These are phyloP conservation scores for Machaerirhynchus nigripectus DNA, from an alignment of 2,113 vertebrate species.

Conservation along the genomic window DNA sequence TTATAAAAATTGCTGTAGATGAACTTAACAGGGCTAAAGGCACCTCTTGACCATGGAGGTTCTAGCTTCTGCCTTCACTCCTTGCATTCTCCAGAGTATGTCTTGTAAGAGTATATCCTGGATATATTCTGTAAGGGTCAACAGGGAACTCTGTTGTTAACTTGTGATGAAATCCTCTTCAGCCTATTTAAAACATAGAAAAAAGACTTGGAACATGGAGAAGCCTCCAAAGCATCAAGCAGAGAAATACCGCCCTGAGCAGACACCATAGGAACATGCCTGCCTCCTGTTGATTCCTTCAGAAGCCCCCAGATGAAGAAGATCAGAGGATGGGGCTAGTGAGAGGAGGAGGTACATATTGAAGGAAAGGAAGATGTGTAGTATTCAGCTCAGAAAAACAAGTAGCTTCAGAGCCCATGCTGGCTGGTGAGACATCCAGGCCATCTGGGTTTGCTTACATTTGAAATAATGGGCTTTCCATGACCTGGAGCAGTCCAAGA, in stretches of 20 bases:
- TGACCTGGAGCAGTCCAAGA: neutral
- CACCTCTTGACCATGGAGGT: neutral
- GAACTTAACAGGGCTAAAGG: neutral
- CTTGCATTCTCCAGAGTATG: neutral
- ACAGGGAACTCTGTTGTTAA: neutral
- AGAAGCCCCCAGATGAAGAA: neutral
- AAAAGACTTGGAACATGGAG: neutral
- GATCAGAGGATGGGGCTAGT: neutral
- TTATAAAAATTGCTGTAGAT: neutral
- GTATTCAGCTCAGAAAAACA: neutral
- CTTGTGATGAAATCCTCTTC: neutral
- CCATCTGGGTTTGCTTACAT: neutral
- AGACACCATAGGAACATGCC: neutral
- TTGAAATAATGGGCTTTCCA: neutral
- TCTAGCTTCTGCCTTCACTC: neutral
- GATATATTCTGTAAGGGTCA: neutral
- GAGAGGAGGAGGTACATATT: neutral
- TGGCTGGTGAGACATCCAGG: neutral
- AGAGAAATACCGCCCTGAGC: neutral
- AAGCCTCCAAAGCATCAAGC: neutral
- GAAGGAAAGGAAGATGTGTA: neutral
- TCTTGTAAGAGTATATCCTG: neutral
- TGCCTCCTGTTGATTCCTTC: neutral
- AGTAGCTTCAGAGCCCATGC: neutral
- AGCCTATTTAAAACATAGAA: neutral